Evolutionary conservation across 2,888 invertebrate genomes (phyloP).

Genomic region (Agriotes lineatus): DNA sequence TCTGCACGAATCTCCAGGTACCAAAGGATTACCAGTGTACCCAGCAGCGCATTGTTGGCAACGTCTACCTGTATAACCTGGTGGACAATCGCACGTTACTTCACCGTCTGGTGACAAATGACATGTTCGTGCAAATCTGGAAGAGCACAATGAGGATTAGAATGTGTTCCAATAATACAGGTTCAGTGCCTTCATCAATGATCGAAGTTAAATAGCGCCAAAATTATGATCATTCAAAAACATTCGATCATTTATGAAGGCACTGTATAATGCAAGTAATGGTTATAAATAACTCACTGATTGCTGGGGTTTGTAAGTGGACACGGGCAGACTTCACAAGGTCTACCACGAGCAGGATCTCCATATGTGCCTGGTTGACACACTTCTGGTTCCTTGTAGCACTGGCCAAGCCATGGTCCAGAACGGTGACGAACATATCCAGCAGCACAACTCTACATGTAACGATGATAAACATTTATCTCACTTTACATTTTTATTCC

Average conservation of each 20-base stretch:
- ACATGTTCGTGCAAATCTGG: constrained; percentile 85
- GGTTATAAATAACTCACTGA: constrained; percentile 73
- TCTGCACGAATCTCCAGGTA: constrained; percentile 81
- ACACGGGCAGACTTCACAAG: constrained; percentile 86
- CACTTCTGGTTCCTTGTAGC: constrained; percentile 71
- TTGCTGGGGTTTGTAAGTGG: constrained; percentile 83
- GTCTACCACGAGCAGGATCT: constrained; percentile 81
- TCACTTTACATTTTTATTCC: no score
- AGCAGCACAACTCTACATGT: constrained; percentile 78
- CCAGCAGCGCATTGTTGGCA: constrained; percentile 85
- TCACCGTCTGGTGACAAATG: constrained; percentile 78
- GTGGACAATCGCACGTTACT: constrained; percentile 84
- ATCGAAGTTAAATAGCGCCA: no score
- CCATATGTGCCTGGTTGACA: constrained; percentile 87
- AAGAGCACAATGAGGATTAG: no score
- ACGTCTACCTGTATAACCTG: constrained; percentile 81
- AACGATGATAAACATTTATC: neutral
- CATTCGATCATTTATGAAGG: neutral
- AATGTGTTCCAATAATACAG: no score
- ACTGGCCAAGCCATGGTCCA: constrained; percentile 88
- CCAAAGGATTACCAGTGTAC: constrained; percentile 84
- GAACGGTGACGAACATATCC: constrained; percentile 80
- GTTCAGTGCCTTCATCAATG: no score
- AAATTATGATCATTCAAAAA: no score
- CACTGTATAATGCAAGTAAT: no score